These are phyloP conservation scores for Anthonomus grandis DNA, from an alignment of 1,140 invertebrate species.

Conservation along the genomic window DNA sequence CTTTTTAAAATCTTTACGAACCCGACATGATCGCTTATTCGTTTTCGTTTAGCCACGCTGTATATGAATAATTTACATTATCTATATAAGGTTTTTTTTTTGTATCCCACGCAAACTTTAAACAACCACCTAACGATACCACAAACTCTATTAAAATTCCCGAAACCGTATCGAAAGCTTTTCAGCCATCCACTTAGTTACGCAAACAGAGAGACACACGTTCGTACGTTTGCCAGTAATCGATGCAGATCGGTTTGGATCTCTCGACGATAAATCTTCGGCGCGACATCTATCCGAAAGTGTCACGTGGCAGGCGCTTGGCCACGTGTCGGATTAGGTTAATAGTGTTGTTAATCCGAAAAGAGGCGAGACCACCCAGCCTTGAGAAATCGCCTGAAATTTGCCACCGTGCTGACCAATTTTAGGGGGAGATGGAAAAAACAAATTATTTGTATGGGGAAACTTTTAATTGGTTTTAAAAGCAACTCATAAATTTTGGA, in stretches of 20 bases:
- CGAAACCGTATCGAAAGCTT: constrained; percentile 21
- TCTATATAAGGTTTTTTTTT: no score
- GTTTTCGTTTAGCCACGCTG: no score
- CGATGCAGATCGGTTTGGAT: constrained; percentile 17
- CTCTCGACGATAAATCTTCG: constrained; percentile 28
- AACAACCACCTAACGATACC: not conserved
- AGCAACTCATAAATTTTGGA: no score
- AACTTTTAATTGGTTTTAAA: no score
- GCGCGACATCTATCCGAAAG: constrained; percentile 28
- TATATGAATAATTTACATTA: no score
- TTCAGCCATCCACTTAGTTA: constrained; percentile 30
- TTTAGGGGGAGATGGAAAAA: no score
- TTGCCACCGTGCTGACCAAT: no score
- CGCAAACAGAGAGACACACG: constrained; percentile 30
- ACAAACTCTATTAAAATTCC: not conserved
- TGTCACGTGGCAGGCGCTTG: constrained; percentile 17
- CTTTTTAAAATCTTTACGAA: no score
- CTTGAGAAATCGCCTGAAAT: constrained; percentile 25
- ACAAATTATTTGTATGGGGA: no score
- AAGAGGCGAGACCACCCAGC: constrained; percentile 32
- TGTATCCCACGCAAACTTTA: no score
- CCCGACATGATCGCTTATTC: no score
- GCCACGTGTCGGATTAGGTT: constrained; percentile 35
- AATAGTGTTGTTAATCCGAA: constrained; percentile 36
- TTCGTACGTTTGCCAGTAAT: constrained; percentile 23